These are phyloP conservation scores for Phrynosoma platyrhinos DNA, from an alignment of 2,113 vertebrate species.

Conservation along the genomic window DNA sequence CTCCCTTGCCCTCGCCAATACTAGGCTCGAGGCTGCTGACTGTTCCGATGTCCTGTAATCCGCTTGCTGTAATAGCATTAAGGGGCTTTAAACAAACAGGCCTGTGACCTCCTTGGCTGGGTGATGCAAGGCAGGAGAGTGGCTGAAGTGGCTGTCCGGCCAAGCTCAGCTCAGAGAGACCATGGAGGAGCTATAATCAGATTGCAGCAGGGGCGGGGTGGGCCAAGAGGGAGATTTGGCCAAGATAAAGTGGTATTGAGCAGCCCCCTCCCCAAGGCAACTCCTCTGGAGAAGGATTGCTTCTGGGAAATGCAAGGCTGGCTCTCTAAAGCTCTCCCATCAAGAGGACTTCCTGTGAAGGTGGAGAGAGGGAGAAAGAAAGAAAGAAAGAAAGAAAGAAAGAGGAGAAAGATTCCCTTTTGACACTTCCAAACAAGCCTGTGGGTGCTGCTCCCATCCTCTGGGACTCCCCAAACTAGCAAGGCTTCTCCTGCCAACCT, in stretches of 20 bases:
- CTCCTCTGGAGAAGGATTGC: too few species aligned
- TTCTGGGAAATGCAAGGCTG: not conserved
- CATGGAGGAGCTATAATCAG: constrained; percentile 27
- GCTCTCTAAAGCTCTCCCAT: not conserved
- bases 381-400: too few species aligned
- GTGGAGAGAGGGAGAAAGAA: not conserved
- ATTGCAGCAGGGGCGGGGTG: not conserved
- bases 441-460: too few species aligned
- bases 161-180: not conserved
- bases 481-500: too few species aligned
- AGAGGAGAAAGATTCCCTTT: too few species aligned
- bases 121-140: not conserved
- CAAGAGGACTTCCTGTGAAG: too few species aligned
- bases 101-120: not conserved
- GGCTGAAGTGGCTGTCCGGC: not conserved
- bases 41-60: constrained; percentile 45
- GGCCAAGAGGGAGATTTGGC: not conserved
- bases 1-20: not conserved
- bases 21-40: not conserved
- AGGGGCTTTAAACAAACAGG: constrained; percentile 30
- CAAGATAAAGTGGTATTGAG: not conserved
- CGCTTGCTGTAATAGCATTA: constrained; percentile 57
- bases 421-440: too few species aligned
- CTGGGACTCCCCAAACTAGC: too few species aligned
- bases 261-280: not conserved